These are phyloP conservation scores for Caenorhabditis macrosperma DNA, from an alignment of 2,888 invertebrate species.

Conservation along the genomic window DNA sequence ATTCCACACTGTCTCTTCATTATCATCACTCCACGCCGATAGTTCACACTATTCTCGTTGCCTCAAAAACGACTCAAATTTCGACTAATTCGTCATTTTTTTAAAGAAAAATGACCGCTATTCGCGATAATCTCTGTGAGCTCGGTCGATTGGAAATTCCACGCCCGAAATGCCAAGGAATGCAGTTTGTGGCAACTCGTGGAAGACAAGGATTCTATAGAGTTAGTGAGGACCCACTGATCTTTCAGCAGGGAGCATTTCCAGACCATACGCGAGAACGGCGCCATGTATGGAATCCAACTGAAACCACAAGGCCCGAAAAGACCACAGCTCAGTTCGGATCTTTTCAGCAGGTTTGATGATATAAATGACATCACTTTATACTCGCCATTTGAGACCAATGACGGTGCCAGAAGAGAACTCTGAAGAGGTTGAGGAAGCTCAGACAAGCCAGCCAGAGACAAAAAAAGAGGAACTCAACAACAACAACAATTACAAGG, in stretches of 20 bases:
- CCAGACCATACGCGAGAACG: slow-evolving; percentile 75
- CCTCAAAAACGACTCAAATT: no score
- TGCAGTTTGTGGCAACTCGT: slow-evolving; percentile 78
- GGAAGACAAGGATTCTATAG: slow-evolving; percentile 78
- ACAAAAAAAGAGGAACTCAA: slow-evolving; percentile 36
- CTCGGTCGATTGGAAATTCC: slow-evolving; percentile 75
- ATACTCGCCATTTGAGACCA: slow-evolving; percentile 16
- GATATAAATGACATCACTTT: neutral
- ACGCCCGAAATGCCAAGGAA: slow-evolving; percentile 76
- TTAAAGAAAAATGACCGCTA: slow-evolving; percentile 47
- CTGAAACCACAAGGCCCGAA: slow-evolving; percentile 73
- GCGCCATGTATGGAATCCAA: slow-evolving; percentile 74
- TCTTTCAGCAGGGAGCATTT: slow-evolving; percentile 13
- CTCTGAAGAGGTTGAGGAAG: slow-evolving; percentile 45
- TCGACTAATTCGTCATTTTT: slow-evolving; percentile 7
- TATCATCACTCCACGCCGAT: slow-evolving; percentile 25
- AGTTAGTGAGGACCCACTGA: slow-evolving; percentile 69
- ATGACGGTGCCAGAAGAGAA: slow-evolving; percentile 58
- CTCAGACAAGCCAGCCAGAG: slow-evolving; percentile 43
- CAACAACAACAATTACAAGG: slow-evolving; percentile 56
- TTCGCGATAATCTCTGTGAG: slow-evolving; percentile 70
- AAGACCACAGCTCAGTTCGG: slow-evolving; percentile 65
- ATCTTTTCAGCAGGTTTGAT: slow-evolving; percentile 59
- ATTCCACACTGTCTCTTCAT: slow-evolving; percentile 12
- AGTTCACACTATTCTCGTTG: slow-evolving; percentile 13